Evolutionary conservation across 1,140 invertebrate genomes (phyloP).

Genomic region (Drosophila kurseongensis): DNA sequence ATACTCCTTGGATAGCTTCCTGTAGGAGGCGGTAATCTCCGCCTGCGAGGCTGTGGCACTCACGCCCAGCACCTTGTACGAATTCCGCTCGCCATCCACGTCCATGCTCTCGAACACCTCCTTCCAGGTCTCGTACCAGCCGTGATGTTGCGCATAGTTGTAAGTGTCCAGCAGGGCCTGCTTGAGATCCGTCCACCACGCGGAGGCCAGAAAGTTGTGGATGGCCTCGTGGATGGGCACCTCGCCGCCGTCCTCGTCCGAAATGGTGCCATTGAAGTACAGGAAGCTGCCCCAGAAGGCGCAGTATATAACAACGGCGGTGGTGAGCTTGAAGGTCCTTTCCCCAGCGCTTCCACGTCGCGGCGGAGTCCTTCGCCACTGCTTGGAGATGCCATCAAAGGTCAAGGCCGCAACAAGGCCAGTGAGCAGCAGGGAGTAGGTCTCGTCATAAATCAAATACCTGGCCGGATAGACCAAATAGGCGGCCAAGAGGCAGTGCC

Average conservation of each 20-base stretch:
- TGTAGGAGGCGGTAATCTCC: slow-evolving; percentile 93
- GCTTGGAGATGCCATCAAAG: slow-evolving; percentile 91
- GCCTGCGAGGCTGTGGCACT: slow-evolving; percentile 91
- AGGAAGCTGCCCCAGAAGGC: slow-evolving; percentile 91
- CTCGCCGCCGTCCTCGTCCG: slow-evolving; percentile 94
- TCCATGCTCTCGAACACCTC: slow-evolving; percentile 94
- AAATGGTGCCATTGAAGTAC: slow-evolving; percentile 95
- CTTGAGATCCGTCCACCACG: slow-evolving; percentile 91
- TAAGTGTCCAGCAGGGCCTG: slow-evolving; percentile 91
- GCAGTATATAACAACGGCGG: slow-evolving; percentile 89
- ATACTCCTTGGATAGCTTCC: slow-evolving; percentile 92
- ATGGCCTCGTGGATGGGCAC: slow-evolving; percentile 94
- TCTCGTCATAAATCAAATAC: slow-evolving; percentile 89
- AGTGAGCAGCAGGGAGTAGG: slow-evolving; percentile 88
- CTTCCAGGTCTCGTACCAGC: slow-evolving; percentile 93
- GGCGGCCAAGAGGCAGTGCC: slow-evolving; percentile 89
- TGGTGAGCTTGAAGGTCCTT: slow-evolving; percentile 86
- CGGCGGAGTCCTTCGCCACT: slow-evolving; percentile 89
- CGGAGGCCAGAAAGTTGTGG: slow-evolving; percentile 95
- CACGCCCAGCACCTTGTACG: slow-evolving; percentile 93
- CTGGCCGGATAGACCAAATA: slow-evolving; percentile 88
- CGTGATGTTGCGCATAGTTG: slow-evolving; percentile 90
- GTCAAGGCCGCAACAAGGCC: slow-evolving; percentile 87
- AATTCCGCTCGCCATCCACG: slow-evolving; percentile 95
- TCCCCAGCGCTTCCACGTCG: slow-evolving; percentile 84